Conservation (phyloP, 2,888 invertebrate species). For the Idaea straminata region DNA sequence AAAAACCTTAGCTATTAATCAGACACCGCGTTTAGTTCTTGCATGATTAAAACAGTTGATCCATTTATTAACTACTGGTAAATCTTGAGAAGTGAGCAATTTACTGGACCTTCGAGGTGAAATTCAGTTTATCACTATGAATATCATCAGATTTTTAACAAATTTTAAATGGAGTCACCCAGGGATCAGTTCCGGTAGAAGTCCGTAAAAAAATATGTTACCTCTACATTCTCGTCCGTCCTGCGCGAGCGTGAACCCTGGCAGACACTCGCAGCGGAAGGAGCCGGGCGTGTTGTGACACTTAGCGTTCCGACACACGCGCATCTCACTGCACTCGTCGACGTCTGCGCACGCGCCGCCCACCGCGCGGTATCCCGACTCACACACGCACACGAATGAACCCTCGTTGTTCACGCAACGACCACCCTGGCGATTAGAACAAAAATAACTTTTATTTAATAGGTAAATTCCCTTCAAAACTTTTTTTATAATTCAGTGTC, state of each 20-base stretch:
- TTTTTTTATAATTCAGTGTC: no score
- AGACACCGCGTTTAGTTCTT: no score
- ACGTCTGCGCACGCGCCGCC: conserved; percentile 72
- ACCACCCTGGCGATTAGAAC: conserved; percentile 80
- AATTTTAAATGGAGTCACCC: no score
- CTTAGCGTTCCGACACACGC: conserved; percentile 87
- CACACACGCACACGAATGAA: conserved; percentile 91
- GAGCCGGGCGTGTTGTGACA: conserved; percentile 91
- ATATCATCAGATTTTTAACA: no score
- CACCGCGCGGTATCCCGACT: conserved; percentile 85
- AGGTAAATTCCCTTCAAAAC: no score
- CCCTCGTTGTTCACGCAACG: conserved; percentile 91
- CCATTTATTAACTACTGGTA: no score
- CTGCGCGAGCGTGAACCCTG: conserved; percentile 88
- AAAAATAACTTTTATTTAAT: not conserved
- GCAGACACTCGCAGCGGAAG: conserved; percentile 88
- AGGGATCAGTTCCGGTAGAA: no score
- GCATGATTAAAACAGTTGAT: no score
- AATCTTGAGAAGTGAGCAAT: no score
- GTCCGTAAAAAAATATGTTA: conserved; percentile 40
- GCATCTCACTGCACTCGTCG: conserved; percentile 85
- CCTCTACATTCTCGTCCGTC: conserved; percentile 90
- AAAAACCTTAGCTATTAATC: not conserved
- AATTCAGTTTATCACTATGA: no score
- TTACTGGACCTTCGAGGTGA: no score